Percentiles rank a stretch among this genome's conserved stretches.
phyloP scores from a whole-genome alignment of 1,140 invertebrate species.

The Dreissena rostriformis region DNA sequence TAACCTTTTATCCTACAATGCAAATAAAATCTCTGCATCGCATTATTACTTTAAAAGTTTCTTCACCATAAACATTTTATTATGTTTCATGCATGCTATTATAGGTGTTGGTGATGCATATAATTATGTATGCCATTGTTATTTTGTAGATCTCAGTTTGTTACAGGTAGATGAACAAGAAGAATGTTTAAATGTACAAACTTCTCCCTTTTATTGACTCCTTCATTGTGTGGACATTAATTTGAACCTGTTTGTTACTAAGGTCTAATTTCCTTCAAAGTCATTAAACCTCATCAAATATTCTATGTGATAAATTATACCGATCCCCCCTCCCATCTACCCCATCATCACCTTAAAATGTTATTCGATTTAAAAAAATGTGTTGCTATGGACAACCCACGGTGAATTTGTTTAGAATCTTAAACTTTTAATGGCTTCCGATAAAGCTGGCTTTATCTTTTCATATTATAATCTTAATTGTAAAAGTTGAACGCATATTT shows the following conservation, averaged over 20 bases:
- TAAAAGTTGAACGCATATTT: constrained; percentile 73
- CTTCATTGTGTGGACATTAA: no score
- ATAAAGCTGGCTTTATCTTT: constrained; percentile 74
- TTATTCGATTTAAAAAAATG: constrained; percentile 62
- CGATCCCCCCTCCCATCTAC: constrained; percentile 22
- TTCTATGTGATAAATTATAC: constrained; percentile 34
- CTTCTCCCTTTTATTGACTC: no score
- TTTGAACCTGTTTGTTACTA: constrained; percentile 26
- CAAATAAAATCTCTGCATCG: no score
- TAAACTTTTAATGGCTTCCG: constrained; percentile 66
- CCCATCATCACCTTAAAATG: constrained; percentile 52
- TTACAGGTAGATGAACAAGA: no score
- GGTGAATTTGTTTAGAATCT: constrained; percentile 73
- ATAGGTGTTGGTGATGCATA: no score
- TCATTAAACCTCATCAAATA: constrained; percentile 56
- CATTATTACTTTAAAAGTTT: no score
- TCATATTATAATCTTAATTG: constrained; percentile 74
- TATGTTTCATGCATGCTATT: no score
- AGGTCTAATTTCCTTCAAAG: constrained; percentile 37
- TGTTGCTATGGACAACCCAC: constrained; percentile 68
- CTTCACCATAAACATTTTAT: no score
- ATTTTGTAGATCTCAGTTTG: no score
- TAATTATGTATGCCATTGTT: no score
- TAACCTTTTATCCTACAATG: no score
- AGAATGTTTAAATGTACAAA: no score